These are phyloP conservation scores for Venustoraphidia nigricollis DNA, from an alignment of 2,888 invertebrate species.

Conservation along the genomic window DNA sequence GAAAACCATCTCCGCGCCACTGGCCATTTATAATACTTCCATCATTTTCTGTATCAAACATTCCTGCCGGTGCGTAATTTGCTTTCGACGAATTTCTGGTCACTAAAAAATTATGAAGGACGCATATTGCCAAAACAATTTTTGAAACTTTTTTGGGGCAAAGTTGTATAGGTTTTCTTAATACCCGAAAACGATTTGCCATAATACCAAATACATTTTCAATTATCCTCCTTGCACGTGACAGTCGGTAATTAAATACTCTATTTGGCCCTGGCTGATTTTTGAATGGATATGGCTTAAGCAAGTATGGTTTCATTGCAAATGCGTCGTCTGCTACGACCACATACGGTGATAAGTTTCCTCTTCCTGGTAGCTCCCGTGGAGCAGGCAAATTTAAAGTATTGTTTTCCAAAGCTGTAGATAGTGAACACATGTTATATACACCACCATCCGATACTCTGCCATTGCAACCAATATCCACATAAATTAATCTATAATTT, in stretches of 20 bases:
- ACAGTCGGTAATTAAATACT: constrained; percentile 12
- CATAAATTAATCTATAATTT: constrained; percentile 14
- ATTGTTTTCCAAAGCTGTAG: constrained; percentile 11
- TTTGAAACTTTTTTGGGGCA: constrained; percentile 9
- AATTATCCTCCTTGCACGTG: constrained; percentile 13
- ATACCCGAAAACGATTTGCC: constrained; percentile 15
- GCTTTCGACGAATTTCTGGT: no score
- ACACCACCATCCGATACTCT: constrained; percentile 16
- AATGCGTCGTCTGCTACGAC: constrained; percentile 18
- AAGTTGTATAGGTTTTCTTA: constrained; percentile 13
- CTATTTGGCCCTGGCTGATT: constrained; percentile 6
- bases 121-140: constrained; percentile 11
- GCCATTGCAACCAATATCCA: constrained; percentile 16
- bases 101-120: constrained; percentile 12
- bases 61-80: no score
- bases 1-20: no score
- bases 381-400: constrained; percentile 14
- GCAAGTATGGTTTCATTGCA: constrained; percentile 12
- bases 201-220: constrained; percentile 16
- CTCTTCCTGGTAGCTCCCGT: constrained; percentile 11
- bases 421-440: constrained; percentile 13
- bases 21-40: no score
- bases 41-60: no score
- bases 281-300: constrained; percentile 16
- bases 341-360: constrained; percentile 13